These are phyloP conservation scores for Paratilapia polleni DNA, from an alignment of 2,113 vertebrate genomes.

Conservation along the genomic window DNA sequence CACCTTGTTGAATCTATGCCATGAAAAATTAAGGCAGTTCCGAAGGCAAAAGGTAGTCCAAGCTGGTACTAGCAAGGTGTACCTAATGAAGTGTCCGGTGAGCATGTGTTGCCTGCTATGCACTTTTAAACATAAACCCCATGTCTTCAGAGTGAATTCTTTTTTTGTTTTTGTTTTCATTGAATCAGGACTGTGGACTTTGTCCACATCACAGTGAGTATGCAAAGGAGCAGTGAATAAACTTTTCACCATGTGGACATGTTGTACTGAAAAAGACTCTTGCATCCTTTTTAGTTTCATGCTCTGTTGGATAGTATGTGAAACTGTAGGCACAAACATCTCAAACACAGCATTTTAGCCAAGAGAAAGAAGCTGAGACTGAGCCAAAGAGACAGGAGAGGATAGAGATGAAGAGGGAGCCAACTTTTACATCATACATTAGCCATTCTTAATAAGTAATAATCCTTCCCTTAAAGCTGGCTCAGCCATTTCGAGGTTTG, in stretches of 20 bases:
- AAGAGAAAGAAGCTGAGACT: slow-evolving; percentile 3
- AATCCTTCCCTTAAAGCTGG: slow-evolving; percentile 63
- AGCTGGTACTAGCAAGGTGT: neutral
- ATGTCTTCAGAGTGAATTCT: neutral
- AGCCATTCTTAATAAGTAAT: slow-evolving; percentile 75
- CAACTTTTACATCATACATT: slow-evolving; percentile 70
- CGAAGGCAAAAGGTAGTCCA: neutral
- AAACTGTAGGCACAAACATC: slow-evolving; percentile 13
- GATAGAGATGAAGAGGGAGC: slow-evolving; percentile 24
- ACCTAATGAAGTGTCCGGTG: neutral
- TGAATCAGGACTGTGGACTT: neutral
- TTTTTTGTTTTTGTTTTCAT: too few relatives aligned
- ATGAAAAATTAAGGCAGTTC: neutral
- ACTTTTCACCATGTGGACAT: neutral
- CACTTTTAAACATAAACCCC: neutral
- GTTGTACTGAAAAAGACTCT: neutral
- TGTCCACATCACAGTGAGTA: neutral
- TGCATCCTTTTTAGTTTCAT: neutral
- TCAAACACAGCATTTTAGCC: slow-evolving; percentile 18
- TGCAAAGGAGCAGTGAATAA: neutral
- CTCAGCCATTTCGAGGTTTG: slow-evolving; percentile 70
- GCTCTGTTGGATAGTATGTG: neutral
- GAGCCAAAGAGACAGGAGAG: slow-evolving; percentile 46
- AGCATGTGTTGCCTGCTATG: neutral
- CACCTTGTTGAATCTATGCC: neutral